Base-by-base conservation (phyloP, 2,888 invertebrate genomes). In the Temnothorax rugatulus region DNA sequence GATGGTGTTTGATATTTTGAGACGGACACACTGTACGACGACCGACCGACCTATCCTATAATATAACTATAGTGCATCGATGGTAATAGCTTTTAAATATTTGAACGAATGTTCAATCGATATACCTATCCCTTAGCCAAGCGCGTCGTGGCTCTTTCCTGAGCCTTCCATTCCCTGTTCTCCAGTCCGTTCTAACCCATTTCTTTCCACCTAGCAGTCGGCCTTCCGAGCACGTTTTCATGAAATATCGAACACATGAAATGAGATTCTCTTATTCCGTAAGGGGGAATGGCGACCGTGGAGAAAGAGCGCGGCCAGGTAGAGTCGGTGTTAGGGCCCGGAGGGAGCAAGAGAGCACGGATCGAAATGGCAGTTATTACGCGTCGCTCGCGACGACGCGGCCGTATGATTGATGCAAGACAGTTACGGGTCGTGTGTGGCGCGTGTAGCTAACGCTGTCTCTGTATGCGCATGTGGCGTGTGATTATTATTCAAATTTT, bases 61-160 rank as follows among this genome's bases (percentile, higher is more conserved):
- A 88, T 91, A 89, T 86, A 91, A 92, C 91, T 91, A 90, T 91
- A 92, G 87, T 89, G 82, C 84, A 87, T 86, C 90, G 84, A 71
- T 86, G 88, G 93, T 93, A 93, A 94, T 94, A 93, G 93, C 93
- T 92, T 93, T 94, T 94, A 93, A 94, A 94, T 94, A 94, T 94
- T 93, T 94, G 92, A 94, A 91, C 90, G 92, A 92, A 93, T 93
- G 93, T 93, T 93, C 93, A 94, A 94, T 94, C 94, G 93, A 94
- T 94, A 93, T 91, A 87, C 83, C 85, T 86, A 88, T 79, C 88
- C 91, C 91, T 90, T 88, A 85, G 89, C 89, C 90, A 64, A 83
- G 84, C 87, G 85, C 83, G 84, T 85, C 85, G 63, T 82, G 69
- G 86, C 64, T 89, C 86, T 88, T 87, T 89, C 87, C 47, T 50